These are phyloP conservation scores for Cricetomys ansorgei DNA, from an alignment of 2,113 vertebrate species.

Conservation along the genomic window DNA sequence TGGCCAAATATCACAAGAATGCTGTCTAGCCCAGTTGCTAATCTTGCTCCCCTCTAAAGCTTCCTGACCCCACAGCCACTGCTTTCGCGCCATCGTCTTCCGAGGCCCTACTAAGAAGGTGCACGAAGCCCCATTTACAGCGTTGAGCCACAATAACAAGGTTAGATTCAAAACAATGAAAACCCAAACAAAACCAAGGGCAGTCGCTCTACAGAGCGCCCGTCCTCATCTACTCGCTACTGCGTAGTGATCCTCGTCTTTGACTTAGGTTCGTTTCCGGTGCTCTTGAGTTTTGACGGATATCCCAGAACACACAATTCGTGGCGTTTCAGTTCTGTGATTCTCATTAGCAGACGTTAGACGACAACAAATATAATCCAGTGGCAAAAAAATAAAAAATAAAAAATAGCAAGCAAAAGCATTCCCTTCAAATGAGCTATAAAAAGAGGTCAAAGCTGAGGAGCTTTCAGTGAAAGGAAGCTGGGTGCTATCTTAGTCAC, in stretches of 20 bases:
- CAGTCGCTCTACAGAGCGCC: neutral
- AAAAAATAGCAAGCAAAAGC: neutral
- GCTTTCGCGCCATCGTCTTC: neutral
- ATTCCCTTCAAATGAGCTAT: slow-evolving; percentile 31
- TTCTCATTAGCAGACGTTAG: slow-evolving; percentile 23
- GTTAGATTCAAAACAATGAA: neutral
- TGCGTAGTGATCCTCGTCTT: neutral
- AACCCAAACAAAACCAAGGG: neutral
- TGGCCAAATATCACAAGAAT: neutral
- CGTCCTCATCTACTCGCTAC: neutral
- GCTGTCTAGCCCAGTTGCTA: neutral
- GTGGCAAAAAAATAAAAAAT: neutral
- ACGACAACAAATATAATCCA: neutral
- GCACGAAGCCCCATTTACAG: neutral
- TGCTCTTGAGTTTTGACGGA: slow-evolving; percentile 18
- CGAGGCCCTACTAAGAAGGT: neutral
- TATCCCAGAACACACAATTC: neutral
- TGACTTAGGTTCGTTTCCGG: neutral
- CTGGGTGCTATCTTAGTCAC: neutral
- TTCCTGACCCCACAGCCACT: neutral
- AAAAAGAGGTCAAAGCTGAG: neutral
- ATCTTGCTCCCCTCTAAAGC: neutral
- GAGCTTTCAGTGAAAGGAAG: neutral
- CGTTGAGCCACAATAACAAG: neutral
- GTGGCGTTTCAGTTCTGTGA: neutral